phyloP scores from a whole-genome alignment of 2,888 invertebrate genomes.

The Nebria brevicollis region DNA sequence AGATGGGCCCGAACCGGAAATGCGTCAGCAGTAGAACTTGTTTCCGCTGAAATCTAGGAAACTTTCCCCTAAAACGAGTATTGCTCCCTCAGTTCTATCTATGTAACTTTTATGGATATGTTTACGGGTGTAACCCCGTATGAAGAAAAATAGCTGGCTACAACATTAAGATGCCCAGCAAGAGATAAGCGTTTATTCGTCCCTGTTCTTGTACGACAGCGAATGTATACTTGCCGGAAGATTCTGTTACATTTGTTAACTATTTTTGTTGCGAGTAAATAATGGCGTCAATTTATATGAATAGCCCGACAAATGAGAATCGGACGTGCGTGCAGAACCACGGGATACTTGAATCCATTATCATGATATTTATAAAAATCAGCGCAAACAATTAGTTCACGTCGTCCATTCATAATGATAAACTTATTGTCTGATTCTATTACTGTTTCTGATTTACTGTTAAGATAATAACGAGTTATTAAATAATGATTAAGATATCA shows the following conservation, averaged over 20 bases:
- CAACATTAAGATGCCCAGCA: conserved; percentile 28
- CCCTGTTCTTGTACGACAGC: background rate
- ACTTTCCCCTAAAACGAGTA: conserved; percentile 13
- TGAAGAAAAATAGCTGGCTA: conserved; percentile 25
- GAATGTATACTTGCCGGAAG: conserved; percentile 20
- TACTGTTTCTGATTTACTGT: too few relatives aligned
- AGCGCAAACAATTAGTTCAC: conserved; percentile 26
- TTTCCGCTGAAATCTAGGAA: conserved; percentile 26
- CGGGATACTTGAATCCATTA: conserved; percentile 29
- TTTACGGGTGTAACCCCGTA: conserved; percentile 18
- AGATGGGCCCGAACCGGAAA: conserved; percentile 22
- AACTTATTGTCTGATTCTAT: too few relatives aligned
- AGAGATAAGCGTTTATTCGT: conserved; percentile 14
- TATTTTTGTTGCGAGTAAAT: conserved; percentile 37
- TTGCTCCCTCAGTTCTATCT: background rate
- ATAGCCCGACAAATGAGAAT: conserved; percentile 36
- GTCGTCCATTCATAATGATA: background rate
- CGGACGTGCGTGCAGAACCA: conserved; percentile 36
- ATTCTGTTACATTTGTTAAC: conserved; percentile 42
- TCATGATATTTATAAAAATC: conserved; percentile 22
- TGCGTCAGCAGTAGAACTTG: conserved; percentile 38
- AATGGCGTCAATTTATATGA: conserved; percentile 40
- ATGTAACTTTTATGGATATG: conserved; percentile 24
- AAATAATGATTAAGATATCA: too few relatives aligned
- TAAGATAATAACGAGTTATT: too few relatives aligned